A percentile compares a stretch with the other conserved stretches of the same genome.
phyloP scores from a whole-genome alignment of 2,113 vertebrate species.

The Gracilinanus agilis region DNA sequence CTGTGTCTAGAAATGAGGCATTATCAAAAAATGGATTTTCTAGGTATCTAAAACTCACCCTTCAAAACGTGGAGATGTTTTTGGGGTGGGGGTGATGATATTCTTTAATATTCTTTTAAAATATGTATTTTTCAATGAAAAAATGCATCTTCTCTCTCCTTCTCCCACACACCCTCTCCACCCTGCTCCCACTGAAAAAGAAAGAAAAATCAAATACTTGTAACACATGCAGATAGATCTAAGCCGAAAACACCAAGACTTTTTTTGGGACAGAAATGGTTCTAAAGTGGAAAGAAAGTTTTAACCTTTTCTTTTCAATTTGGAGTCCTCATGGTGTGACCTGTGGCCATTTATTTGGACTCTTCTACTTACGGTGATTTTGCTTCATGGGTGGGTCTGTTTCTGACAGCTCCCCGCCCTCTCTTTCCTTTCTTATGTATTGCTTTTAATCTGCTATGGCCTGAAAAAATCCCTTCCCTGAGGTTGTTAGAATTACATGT shows the following conservation, averaged over 20 bases:
- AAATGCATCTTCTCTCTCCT: neutral
- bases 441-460: constrained; percentile 17
- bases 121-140: neutral
- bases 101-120: neutral
- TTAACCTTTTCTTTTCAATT: neutral
- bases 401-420: neutral
- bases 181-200: neutral
- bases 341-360: neutral
- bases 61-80: neutral
- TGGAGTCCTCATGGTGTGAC: too few relatives aligned
- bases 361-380: constrained; percentile 10
- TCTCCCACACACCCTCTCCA: neutral
- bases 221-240: neutral
- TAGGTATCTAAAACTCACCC: constrained; percentile 22
- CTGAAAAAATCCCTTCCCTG: constrained; percentile 39
- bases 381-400: neutral
- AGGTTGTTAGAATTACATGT: constrained; percentile 5
- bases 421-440: constrained; percentile 21
- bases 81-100: neutral
- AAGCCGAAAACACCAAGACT: neutral
- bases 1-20: constrained; percentile 24
- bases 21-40: neutral
- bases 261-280: neutral
- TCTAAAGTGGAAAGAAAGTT: neutral
- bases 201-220: neutral